Conservation (phyloP, 2,888 invertebrate species). For the Heliconius hortense region DNA sequence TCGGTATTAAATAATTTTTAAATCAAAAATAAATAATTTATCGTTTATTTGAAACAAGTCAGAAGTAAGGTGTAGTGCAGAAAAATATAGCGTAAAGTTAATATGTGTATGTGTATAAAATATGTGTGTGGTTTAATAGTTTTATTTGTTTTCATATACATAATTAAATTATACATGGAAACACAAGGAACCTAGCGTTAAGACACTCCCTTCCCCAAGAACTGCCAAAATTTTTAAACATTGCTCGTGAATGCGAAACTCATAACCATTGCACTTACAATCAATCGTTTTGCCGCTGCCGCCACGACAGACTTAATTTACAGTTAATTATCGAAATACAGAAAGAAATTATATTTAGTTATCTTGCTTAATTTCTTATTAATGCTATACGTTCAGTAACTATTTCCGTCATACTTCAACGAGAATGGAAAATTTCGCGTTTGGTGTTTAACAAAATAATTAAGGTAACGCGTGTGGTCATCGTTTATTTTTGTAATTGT, state of each 20-base stretch:
- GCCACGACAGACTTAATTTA: background rate
- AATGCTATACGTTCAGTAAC: background rate
- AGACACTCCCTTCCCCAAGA: too few relatives aligned
- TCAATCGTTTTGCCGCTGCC: too few relatives aligned
- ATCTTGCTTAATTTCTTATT: background rate
- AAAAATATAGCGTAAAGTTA: too few relatives aligned
- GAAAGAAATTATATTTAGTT: background rate
- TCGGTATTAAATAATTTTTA: background rate
- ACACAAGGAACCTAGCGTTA: too few relatives aligned
- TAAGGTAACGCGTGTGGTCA: slow-evolving; percentile 21
- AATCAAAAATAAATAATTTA: too few relatives aligned
- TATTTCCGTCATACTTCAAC: slow-evolving; percentile 17
- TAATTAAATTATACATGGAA: too few relatives aligned
- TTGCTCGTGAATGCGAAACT: background rate
- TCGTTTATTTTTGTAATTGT: slow-evolving; percentile 25
- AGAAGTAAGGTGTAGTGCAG: background rate
- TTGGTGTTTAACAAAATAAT: slow-evolving; percentile 7
- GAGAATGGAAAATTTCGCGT: slow-evolving; percentile 19
- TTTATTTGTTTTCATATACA: too few relatives aligned
- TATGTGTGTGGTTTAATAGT: too few relatives aligned
- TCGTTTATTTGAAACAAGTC: too few relatives aligned
- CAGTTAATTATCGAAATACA: background rate
- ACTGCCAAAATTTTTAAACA: background rate
- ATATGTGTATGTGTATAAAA: too few relatives aligned
- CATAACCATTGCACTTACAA: background rate